A percentile compares a stretch with the other conserved stretches of the same genome.
Evolutionary conservation across 2,113 vertebrate genomes (phyloP).

Genomic region (Leucopsar rothschildi): DNA sequence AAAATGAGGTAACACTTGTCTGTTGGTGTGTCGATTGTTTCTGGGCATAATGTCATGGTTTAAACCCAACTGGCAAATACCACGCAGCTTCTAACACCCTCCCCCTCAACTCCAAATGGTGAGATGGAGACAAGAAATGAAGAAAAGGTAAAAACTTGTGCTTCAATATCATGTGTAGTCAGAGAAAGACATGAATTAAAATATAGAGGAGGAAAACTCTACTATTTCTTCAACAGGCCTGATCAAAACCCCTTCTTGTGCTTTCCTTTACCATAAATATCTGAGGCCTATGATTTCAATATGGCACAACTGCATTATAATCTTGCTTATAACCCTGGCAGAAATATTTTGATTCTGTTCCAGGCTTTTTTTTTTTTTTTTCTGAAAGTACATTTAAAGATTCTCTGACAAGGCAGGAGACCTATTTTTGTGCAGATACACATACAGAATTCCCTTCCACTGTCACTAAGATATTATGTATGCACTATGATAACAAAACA

Average conservation of each 20-base stretch:
- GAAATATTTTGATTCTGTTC: not conserved
- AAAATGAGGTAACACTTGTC: not conserved
- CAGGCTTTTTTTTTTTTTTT: not conserved
- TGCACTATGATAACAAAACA: not conserved
- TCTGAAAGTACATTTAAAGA: not conserved
- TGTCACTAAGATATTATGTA: not conserved
- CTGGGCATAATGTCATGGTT: not conserved
- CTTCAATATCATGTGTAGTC: not conserved
- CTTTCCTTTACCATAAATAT: not conserved
- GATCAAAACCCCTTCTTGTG: rapidly evolving
- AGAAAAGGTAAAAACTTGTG: not conserved
- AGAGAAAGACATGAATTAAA: not conserved
- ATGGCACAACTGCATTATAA: not conserved
- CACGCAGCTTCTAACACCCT: not conserved
- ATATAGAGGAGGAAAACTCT: not conserved
- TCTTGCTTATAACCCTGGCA: not conserved
- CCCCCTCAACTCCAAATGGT: not conserved
- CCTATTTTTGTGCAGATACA: not conserved
- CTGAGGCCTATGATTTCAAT: not conserved
- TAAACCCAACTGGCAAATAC: not conserved
- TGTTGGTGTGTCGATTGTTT: not conserved
- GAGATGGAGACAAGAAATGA: not conserved
- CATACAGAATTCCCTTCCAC: not conserved
- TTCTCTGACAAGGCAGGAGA: not conserved
- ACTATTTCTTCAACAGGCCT: not conserved